These are phyloP conservation scores for Paramormyrops hopkinsi DNA, from an alignment of 2,797 vertebrate genomes.

Conservation along the genomic window DNA sequence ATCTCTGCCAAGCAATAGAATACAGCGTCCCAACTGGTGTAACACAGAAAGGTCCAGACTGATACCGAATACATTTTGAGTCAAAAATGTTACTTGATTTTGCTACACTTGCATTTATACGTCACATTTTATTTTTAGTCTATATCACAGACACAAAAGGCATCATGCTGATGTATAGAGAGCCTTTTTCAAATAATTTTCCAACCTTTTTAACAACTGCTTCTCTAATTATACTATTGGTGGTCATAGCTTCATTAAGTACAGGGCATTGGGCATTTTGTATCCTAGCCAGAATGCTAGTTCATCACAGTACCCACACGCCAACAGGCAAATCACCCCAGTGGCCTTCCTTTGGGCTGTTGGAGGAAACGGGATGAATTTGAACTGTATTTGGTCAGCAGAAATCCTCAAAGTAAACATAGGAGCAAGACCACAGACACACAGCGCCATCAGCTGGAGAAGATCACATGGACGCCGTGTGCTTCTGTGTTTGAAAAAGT, in stretches of 20 bases:
- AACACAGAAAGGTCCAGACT: background rate
- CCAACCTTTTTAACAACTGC: background rate
- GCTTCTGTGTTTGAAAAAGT: background rate
- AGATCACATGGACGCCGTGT: background rate
- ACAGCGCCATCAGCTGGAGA: background rate
- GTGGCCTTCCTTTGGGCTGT: background rate
- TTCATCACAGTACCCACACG: background rate
- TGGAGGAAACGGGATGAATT: background rate
- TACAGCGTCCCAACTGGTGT: background rate
- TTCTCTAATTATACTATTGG: background rate
- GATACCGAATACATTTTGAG: background rate
- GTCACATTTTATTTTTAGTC: background rate
- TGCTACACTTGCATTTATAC: background rate
- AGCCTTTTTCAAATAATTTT: background rate
- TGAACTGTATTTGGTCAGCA: background rate
- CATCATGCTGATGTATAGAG: background rate
- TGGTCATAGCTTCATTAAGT: background rate
- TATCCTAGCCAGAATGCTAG: background rate
- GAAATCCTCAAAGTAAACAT: background rate
- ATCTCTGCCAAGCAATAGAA: background rate
- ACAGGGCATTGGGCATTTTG: background rate
- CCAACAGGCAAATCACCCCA: background rate
- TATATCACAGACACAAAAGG: background rate
- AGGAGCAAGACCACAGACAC: background rate
- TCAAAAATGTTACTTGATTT: background rate